phyloP scores from a whole-genome alignment of 2,888 invertebrate species.

The Chirona hameri region DNA sequence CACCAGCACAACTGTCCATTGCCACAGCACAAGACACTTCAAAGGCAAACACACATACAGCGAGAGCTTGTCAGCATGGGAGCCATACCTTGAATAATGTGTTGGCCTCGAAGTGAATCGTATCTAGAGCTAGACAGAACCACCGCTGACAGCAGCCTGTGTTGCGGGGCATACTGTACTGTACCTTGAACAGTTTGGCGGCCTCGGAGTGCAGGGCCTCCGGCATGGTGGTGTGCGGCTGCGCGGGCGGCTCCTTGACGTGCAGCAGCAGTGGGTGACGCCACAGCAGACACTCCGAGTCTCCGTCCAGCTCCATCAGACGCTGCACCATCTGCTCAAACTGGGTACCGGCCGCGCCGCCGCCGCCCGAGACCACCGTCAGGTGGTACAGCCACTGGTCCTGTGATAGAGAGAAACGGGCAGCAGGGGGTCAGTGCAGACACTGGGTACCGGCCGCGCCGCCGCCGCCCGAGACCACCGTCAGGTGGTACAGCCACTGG shows the following conservation, averaged over 20 bases:
- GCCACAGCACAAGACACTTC: too few relatives aligned
- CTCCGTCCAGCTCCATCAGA: constrained; percentile 93
- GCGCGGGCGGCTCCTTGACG: constrained; percentile 83
- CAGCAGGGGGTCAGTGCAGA: constrained; percentile 33
- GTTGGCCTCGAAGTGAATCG: too few relatives aligned
- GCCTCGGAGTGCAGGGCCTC: constrained; percentile 89
- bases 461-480: constrained; percentile 85
- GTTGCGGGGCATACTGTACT: too few relatives aligned
- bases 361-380: constrained; percentile 83
- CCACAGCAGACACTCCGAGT: constrained; percentile 85
- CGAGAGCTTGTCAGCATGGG: too few relatives aligned
- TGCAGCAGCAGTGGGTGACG: constrained; percentile 85
- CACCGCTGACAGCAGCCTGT: too few relatives aligned
- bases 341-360: constrained; percentile 86
- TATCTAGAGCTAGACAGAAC: too few relatives aligned
- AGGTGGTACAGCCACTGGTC: constrained; percentile 61
- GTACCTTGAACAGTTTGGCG: constrained; percentile 86
- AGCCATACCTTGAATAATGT: too few relatives aligned
- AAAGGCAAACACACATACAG: too few relatives aligned
- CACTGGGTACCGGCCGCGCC: too few relatives aligned
- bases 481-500: constrained; percentile 62
- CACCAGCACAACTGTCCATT: too few relatives aligned
- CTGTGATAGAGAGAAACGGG: constrained; percentile 43
- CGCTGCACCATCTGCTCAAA: constrained; percentile 94
- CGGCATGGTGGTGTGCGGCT: constrained; percentile 84